Evolutionary conservation across 2,113 vertebrate genomes (phyloP).

Genomic region (Gyps fulvus): DNA sequence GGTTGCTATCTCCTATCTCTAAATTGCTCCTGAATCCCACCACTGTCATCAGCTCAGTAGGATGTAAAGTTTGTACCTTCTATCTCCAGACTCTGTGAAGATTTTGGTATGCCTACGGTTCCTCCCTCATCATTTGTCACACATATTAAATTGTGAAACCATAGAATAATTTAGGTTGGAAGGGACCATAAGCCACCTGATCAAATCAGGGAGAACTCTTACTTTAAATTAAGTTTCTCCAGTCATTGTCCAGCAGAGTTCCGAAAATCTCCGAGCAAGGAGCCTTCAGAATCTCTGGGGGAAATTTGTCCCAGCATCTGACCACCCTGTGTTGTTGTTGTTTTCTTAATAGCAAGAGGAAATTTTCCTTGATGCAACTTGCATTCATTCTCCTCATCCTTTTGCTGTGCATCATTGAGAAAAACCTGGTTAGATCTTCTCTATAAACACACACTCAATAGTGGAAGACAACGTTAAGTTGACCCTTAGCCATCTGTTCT

Average conservation of each 20-base stretch:
- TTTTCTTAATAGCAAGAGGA: neutral
- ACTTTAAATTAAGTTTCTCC: neutral
- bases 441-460: neutral
- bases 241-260: neutral
- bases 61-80: neutral
- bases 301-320: neutral
- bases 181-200: neutral
- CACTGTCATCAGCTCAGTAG: neutral
- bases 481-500: neutral
- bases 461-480: neutral
- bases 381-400: neutral
- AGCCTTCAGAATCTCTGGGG: neutral
- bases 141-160: neutral
- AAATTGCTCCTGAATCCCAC: neutral
- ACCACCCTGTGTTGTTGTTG: neutral
- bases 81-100: neutral
- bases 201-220: neutral
- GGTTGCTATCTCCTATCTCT: neutral
- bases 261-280: neutral
- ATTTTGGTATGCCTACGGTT: neutral
- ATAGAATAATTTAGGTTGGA: neutral
- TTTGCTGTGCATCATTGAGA: neutral
- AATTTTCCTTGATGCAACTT: neutral
- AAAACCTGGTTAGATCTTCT: neutral
- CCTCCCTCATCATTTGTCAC: neutral